Base-by-base conservation (phyloP, 2,888 invertebrate species). In the Bembecia ichneumoniformis region DNA sequence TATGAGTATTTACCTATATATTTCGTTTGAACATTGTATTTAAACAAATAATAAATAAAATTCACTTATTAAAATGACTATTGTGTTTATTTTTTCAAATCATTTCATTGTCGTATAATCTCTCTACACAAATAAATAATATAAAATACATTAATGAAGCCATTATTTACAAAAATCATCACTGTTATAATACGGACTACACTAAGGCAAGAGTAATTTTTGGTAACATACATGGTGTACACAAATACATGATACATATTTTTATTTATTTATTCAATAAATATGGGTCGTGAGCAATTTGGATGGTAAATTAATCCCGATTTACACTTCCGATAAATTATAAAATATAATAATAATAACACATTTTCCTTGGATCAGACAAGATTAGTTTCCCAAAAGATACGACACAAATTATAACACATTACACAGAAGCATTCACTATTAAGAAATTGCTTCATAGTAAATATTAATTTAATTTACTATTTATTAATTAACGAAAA, bases 101-200 rank as follows among this genome's bases (percentile, higher is more conserved):
- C 60, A 35, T 61, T 59, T 55, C 51, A 59, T 57, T 55, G 10
- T 35, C 20, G 14, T 48, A 11, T 44, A 9, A 48, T 35, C 3
- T 35, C 11, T 35, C 40, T 40, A 34, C 43, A 28, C 34, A 34
- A 10, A 50, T 20, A 57, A 60, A 66, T 51, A 49, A 55, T 45
- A 48, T 52, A 58, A 58, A 70, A 68, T 65, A 68, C 58, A 67
- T 63, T 72, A 61, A 74, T 64, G 71, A 75, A 75, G 75, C 75
- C 11, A 28, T 28, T 68, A 68, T 71, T 62, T 68, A 70, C 71
- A 74, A 60, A 59, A 62, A 64, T 59, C 62, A 56, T 55, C 63
- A 64, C 51, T 48, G 52, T 52, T 52, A 64, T 70, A 71, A 74
- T 73, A 71, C 72, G 73, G 74, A 71, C 67, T 60, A 60, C 68